These are phyloP conservation scores for Microcebus jonahi DNA, from an alignment of 2,113 vertebrate species.

Conservation along the genomic window DNA sequence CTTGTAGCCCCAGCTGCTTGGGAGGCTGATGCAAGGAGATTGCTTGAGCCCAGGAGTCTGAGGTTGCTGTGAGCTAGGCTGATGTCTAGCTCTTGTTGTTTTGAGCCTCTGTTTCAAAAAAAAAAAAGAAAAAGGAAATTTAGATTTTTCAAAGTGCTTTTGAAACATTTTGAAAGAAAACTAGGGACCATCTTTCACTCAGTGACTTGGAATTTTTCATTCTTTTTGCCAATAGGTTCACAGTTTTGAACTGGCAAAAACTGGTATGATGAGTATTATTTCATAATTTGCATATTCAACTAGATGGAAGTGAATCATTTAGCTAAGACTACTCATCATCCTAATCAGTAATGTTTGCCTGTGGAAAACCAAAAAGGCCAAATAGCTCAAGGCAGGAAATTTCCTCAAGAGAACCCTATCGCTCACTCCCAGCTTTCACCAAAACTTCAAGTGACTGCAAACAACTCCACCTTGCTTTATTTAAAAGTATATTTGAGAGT, in stretches of 20 bases:
- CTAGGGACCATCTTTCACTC: not conserved
- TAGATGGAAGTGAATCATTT: not conserved
- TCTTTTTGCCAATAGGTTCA: not conserved
- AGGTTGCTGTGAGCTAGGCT: no score
- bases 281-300: not conserved
- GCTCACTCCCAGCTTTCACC: not conserved
- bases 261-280: not conserved
- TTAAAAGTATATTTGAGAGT: not conserved
- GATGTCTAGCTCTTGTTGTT: no score
- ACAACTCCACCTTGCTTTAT: not conserved
- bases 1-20: no score
- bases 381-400: not conserved
- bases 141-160: not conserved
- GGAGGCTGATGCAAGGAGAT: no score
- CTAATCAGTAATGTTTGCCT: not conserved
- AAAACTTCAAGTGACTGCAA: not conserved
- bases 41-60: no score
- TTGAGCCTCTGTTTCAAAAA: not conserved
- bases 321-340: not conserved
- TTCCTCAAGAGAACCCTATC: not conserved
- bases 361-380: not conserved
- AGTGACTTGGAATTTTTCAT: not conserved
- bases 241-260: conserved; percentile 19
- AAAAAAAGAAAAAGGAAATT: not conserved
- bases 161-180: conserved; percentile 18